Evolutionary conservation across 2,113 vertebrate species (phyloP).

Genomic region (Dascyllus trimaculatus): DNA sequence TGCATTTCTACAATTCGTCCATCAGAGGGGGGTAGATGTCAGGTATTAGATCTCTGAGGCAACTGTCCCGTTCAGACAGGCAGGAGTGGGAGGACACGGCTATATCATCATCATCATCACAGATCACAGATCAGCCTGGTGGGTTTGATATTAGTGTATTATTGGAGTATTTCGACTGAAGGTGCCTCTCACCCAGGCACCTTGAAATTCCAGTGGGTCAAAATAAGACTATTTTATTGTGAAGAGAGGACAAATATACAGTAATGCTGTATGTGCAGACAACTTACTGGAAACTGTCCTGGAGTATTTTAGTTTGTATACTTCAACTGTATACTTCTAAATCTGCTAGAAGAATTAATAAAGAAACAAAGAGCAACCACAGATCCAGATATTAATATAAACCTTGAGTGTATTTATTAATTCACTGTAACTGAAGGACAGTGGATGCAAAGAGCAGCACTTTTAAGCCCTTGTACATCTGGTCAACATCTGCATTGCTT

Average conservation of each 20-base stretch:
- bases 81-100: not conserved
- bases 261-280: too few relatives aligned
- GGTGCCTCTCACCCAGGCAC: too few relatives aligned
- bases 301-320: too few relatives aligned
- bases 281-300: too few relatives aligned
- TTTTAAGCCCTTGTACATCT: too few relatives aligned
- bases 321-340: too few relatives aligned
- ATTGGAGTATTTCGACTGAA: not conserved
- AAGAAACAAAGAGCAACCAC: not conserved
- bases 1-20: constrained; percentile 37
- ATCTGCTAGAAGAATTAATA: too few relatives aligned
- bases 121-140: not conserved
- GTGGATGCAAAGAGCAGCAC: not conserved
- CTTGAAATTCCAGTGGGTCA: too few relatives aligned
- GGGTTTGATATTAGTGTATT: not conserved
- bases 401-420: not conserved
- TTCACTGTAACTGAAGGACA: not conserved
- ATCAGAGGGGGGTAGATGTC: constrained; percentile 59
- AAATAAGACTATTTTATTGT: too few relatives aligned
- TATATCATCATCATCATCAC: not conserved
- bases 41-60: constrained; percentile 7
- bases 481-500: not conserved
- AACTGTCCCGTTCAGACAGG: not conserved
- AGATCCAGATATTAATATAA: not conserved
- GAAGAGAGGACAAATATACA: too few relatives aligned